These are phyloP conservation scores for Lysandra bellargus DNA, from an alignment of 2,888 invertebrate species.

Conservation along the genomic window DNA sequence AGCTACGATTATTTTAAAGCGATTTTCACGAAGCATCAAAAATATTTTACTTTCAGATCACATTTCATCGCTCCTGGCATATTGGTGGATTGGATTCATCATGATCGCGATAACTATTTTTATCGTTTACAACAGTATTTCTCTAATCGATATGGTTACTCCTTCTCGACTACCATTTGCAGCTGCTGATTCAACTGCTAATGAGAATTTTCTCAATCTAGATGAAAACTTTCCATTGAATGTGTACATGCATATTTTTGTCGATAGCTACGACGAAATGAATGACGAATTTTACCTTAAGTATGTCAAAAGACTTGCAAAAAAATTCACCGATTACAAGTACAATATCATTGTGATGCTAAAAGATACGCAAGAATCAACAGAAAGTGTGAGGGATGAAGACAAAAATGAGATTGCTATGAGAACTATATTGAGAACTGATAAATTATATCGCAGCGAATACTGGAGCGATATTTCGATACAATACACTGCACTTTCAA, in stretches of 20 bases:
- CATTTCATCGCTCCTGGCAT: slow-evolving; percentile 60
- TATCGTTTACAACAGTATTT: slow-evolving; percentile 61
- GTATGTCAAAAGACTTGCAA: slow-evolving; percentile 55
- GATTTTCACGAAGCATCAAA: background rate
- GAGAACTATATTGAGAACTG: slow-evolving; percentile 54
- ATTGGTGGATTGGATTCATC: slow-evolving; percentile 67
- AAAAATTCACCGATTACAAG: slow-evolving; percentile 55
- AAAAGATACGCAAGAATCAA: slow-evolving; percentile 54
- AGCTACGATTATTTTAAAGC: background rate
- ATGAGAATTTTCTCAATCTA: slow-evolving; percentile 38
- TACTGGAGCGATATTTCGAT: slow-evolving; percentile 48
- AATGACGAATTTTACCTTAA: slow-evolving; percentile 57
- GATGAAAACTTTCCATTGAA: slow-evolving; percentile 43
- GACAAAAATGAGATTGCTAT: slow-evolving; percentile 62
- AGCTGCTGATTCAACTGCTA: slow-evolving; percentile 41
- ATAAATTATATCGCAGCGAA: slow-evolving; percentile 40
- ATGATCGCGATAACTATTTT: slow-evolving; percentile 64
- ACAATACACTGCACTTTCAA: slow-evolving; percentile 53
- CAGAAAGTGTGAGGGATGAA: slow-evolving; percentile 49
- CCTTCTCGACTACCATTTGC: slow-evolving; percentile 47
- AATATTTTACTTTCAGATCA: slow-evolving; percentile 56
- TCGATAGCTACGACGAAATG: slow-evolving; percentile 49
- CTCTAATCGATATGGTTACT: slow-evolving; percentile 52
- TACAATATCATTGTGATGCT: slow-evolving; percentile 59
- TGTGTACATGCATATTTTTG: slow-evolving; percentile 63